Base-by-base conservation (phyloP, 2,113 vertebrate species). In the Gobius niger region DNA sequence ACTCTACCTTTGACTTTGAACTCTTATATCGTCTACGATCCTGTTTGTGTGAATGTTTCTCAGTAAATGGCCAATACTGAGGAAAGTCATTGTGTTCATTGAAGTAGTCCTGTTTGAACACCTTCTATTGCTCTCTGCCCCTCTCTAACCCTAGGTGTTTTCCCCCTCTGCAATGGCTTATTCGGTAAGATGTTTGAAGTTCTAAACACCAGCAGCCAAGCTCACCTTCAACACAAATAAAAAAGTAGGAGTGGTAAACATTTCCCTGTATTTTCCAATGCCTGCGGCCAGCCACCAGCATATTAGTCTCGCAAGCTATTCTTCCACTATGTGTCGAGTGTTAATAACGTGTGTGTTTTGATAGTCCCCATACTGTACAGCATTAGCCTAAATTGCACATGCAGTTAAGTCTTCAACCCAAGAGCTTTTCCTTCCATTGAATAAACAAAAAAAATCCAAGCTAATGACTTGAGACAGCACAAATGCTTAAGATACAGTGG, bases 151-250 rank as follows among this genome's bases (percentile, higher is more conserved):
- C 68, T 68, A 44, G 46, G 49, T 7, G 59, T 50, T 57, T 49
- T 60, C 10, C n/a, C 54, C 47, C 11, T 65, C 69, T 6, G 51
- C 72, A 77, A 82, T 75, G 67, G 65, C 67, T 60, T 50, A 52
- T 56, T 67, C 61, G 62, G 84, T 81, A 67, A 83, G 73, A 65
- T 44, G 69, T 67, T 84, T 11, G 14, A n/a, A 68, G 82, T 70
- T 75, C 68, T 53, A 42, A 86, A 76, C 68, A 69, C 60, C 73
- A 66, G 73, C 47, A 19, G 40, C 44, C 18, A 6, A 65, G 49
- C 75, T 63, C 75, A 82, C 76, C 70, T 19, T 51, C 73, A 72
- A 75, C 47, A 47, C 68, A 72, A 80, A 81, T 84, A 82, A 78
- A 80, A 84, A 52, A 59, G 13, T 16, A 40, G 63, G 60, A 75